Base-by-base conservation (phyloP, 2,113 vertebrate genomes). In the Chloropsis hardwickii region DNA sequence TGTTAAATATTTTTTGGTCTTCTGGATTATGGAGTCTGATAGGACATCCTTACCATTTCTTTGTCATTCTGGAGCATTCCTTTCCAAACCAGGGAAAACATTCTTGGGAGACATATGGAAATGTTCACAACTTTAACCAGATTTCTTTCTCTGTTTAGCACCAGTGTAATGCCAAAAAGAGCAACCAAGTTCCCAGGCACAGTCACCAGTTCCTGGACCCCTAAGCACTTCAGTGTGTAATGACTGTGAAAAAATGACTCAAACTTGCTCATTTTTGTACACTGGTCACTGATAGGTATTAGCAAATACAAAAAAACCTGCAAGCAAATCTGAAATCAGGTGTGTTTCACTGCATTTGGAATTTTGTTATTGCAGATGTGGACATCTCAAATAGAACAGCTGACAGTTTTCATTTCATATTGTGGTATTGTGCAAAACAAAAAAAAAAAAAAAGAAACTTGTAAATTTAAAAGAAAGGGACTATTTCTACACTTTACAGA, bases 151-250 rank as follows among this genome's bases (percentile, higher is more conserved):
- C 18, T 61, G 7, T 44, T 82, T 19, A 71, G 11, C 48, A 78
- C 2, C 35, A 67, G 11, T 23, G 20, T 67, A 93, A 53, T 24
- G 21, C 11, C n/a, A 81, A 54, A 87, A 62, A 0, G 25, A 16
- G 5, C 33, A 42, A 35, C 21, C 5, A 58, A 4, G 2, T 48
- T 76, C 9, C 27, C 29, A 56, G n/a, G 19, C 24, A 28, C 5
- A 53, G 5, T 21, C 28, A 50, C 21, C 9, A 64, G 5, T 22
- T 60, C 3, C 9, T 5, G 3, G 14, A 69, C 39, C n/a, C 4
- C 4, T 28, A 15, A 12, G 23, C 7, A 56, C 14, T 16, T 82
- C 5, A 31, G 14, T 24, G 47, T 1, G 0, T 15, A 48, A 14
- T 48, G 15, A 5, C 11, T 2, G 0, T 40, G 58, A 78, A 78